Evolutionary conservation across 2,888 invertebrate species (phyloP), one percentile per base, ranked within the genome.

Genomic region (Athalia circularis): DNA sequence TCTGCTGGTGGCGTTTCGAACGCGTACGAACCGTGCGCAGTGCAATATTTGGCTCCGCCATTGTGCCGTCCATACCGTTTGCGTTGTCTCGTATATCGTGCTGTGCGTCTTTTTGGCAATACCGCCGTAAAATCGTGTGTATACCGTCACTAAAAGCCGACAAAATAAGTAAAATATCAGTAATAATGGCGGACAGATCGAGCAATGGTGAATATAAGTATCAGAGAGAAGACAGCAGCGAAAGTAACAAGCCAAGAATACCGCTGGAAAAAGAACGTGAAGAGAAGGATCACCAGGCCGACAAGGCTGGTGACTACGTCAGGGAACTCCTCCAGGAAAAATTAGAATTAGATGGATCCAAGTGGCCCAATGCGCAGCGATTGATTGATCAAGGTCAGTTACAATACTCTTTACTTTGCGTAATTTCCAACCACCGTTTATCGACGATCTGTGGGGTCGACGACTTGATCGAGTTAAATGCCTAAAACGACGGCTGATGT

Each of bases 301-400:
- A 94, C 88, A 95, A 95, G 91, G 95, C 95, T 88, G 94, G 93
- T 77, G 96, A 96, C 91, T 96, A 96, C 87, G 94, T 96, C 87
- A 92, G 94, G 43, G 95, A 95, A 87, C 92, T 96, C 79, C 88
- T 96, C 80, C 92, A 93, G 70, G 95, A 95, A 87, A 95, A 95
- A 88, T 91, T 95, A 82, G 94, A 93, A 84, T 91, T 93, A 82
- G 92, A 93, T 72, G 80, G 85, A 4, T 86, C 87, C 67, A 95
- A 95, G 87, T 94, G 94, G 89, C 95, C 95, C 15, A 93, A 95
- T 84, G 93, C 95, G 6, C 91, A 93, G 48, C 93, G 94, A 82
- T 92, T 96, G 62, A 92, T 96, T 83, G 96, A 96, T 86, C 93
- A 94, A 92, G 96, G 96, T 96, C 92, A 86, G 84, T 81, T 48